phyloP scores from a whole-genome alignment of 1,140 invertebrate species.

The Aphidius ervi region DNA sequence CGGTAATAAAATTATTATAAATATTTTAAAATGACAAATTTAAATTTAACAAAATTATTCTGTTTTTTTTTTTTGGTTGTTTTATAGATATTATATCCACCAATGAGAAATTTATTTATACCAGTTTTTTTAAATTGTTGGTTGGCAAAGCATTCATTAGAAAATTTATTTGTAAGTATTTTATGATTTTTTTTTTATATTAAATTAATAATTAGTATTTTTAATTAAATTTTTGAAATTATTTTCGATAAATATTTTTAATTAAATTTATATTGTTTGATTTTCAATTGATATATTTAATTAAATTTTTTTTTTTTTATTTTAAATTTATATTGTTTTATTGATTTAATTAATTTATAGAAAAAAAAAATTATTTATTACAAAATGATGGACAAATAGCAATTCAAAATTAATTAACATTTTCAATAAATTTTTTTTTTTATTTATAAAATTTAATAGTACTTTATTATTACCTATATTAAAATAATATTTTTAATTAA shows the following conservation, averaged over 20 bases:
- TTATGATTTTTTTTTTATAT: background rate
- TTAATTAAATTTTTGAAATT: constrained; percentile 26
- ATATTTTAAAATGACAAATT: background rate
- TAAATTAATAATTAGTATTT: background rate
- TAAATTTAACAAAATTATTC: background rate
- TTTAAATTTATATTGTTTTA: too few relatives aligned
- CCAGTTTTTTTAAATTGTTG: constrained; percentile 98
- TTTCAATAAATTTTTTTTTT: too few relatives aligned
- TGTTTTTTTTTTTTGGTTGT: constrained; percentile 4
- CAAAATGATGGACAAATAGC: too few relatives aligned
- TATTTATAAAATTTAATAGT: too few relatives aligned
- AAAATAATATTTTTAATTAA: too few relatives aligned
- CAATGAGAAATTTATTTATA: constrained; percentile 88
- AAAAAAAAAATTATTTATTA: background rate
- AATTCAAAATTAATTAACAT: too few relatives aligned
- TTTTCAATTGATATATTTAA: constrained; percentile 3
- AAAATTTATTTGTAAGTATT: constrained; percentile 97
- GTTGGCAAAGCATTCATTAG: constrained; percentile 93
- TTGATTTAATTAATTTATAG: constrained; percentile 2
- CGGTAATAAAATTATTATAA: constrained; percentile 65
- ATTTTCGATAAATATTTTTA: background rate
- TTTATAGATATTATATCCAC: constrained; percentile 80
- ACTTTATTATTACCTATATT: too few relatives aligned
- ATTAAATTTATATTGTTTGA: constrained; percentile 23
- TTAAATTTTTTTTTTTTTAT: constrained; percentile 19